Base-by-base conservation (phyloP, 1,140 invertebrate species). In the Lutraria rhynchaena region DNA sequence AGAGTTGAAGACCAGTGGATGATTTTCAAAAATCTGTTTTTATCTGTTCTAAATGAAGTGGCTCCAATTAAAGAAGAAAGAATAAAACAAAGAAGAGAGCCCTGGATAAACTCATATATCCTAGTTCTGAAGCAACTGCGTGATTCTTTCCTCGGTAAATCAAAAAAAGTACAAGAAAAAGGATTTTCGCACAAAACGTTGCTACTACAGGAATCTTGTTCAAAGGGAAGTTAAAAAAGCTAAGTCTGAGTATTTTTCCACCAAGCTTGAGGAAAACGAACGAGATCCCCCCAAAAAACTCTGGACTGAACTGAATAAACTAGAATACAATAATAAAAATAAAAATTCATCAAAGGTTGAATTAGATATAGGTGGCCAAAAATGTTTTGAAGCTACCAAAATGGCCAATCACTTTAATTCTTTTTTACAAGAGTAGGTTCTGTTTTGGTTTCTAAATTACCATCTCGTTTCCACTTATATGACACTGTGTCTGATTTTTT, bases 281-380 rank as follows among this genome's bases (percentile, higher is more conserved):
- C 24, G 19, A n/a, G 51, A 53, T 7, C 49, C 19, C 60, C 51
- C 13, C 7, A 61, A 61, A 61, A 61, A 61, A n/a, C n/a, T 53
- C 19, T 53, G 51, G 51, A 24, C 41, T 22, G 13, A 49, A 11
- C 19, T 75, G 17, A 75, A 75, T 31, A 0, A 0, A 29, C 4
- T 44, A n/a, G 73, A 41, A n/a, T 75, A 75, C 29, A 75, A 31
- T 15, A n/a, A n/a, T n/a, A n/a, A n/a, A n/a, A 61, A 41, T 46
- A 15, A 60, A 46, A 1, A 9, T 35, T 7, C 7, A 46, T 19
- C 57, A 63, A 61, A 75, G 13, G 27, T 73, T 57, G 70, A 57
- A 37, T n/a, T 73, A 2, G 44, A 75, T 61, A 75, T 75, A 17
- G 57, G 61, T 5, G 29, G 15, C 29, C 49, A 73, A 41, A 57